Base-by-base conservation (phyloP, 2,797 vertebrate genomes). In the Sebastes aleutianus region DNA sequence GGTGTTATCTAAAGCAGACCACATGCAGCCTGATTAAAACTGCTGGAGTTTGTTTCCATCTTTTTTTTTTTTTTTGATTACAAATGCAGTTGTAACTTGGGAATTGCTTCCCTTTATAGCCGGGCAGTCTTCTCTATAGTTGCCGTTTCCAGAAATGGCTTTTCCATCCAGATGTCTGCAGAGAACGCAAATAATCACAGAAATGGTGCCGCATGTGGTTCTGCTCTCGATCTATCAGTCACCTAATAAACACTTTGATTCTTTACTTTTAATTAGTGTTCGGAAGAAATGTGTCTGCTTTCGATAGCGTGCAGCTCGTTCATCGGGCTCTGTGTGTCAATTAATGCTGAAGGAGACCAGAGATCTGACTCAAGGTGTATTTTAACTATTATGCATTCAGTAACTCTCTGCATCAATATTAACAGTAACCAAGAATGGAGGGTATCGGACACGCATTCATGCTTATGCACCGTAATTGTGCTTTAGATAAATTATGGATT, bases 401-500 rank as follows among this genome's bases (percentile, higher is more conserved):
- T 64, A 65, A 50, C 64, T 74, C 9, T 20, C 20, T 67, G 43
- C 62, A 74, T 88, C 67, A 68, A 76, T 84, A 79, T 73, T 80
- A 87, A 86, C 75, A 76, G 59, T 72, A 34, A 84, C 72, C 26
- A 50, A 74, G 68, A 85, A 65, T 56, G 65, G 65, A 64, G 20
- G 14, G 18, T 83, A 74, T 83, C 4, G 24, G 67, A 80, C 79
- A 80, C 43, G 43, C 58, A 70, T 62, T 76, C 64, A 80, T 70
- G 56, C 71, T 72, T 74, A 50, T 56, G 20, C 65, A 26, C 59
- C 24, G 39, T 57, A 43, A 79, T 67, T 31, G 68, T 86, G 59
- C 88, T 90, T 80, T 66, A 67, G 70, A 89, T 85, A 29, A 84
- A 88, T 93, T 80, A 90, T 87, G 62, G 78, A 88, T 80, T 22